A percentile compares a stretch with the other conserved stretches of the same genome.
Conservation (phyloP, 2,888 invertebrate species). For the Calameuta pallipes region DNA sequence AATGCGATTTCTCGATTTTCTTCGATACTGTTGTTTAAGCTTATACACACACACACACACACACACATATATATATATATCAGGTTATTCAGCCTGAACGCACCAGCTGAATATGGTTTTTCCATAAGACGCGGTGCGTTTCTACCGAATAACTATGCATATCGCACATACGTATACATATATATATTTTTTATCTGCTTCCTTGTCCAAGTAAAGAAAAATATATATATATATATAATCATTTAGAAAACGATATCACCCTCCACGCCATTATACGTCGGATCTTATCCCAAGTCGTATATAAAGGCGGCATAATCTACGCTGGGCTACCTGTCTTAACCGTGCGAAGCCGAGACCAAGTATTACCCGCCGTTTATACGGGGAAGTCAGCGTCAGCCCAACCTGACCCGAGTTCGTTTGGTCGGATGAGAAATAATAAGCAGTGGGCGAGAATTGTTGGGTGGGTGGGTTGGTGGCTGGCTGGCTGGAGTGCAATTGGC, state of each 20-base stretch:
- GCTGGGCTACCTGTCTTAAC: background rate
- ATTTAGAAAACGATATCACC: background rate
- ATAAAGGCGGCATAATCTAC: background rate
- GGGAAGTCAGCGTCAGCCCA: background rate
- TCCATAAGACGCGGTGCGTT: too few species aligned
- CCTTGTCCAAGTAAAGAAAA: background rate
- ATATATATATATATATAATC: background rate
- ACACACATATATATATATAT: background rate
- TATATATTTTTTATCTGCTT: background rate
- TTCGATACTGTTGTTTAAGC: background rate
- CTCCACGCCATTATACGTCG: background rate
- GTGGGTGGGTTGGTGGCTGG: background rate
- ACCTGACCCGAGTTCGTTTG: background rate
- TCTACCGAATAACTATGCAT: too few species aligned
- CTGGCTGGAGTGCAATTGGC: background rate
- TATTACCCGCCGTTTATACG: background rate
- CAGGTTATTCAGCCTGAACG: background rate
- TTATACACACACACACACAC: background rate
- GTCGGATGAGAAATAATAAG: background rate
- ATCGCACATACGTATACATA: too few species aligned
- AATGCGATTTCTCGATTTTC: background rate
- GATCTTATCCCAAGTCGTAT: background rate
- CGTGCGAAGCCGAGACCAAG: background rate
- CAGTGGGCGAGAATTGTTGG: background rate
- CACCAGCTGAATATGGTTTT: too few species aligned